Conservation (phyloP, 2,113 vertebrate genomes). For the Pterocles orientalis region DNA sequence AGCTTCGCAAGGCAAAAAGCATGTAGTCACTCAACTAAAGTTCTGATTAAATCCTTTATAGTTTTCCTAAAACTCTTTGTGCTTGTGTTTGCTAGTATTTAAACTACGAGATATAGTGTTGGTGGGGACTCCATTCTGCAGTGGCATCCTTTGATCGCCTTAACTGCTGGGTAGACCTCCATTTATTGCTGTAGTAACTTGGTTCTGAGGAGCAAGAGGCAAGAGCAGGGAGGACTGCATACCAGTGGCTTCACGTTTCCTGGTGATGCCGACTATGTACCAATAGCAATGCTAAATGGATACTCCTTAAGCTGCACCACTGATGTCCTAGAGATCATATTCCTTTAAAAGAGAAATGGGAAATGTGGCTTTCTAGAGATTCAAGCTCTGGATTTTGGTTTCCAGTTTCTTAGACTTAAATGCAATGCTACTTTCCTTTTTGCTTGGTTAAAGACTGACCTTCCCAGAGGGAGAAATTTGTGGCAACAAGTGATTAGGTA, state of each 20-base stretch:
- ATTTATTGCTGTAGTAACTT: background rate
- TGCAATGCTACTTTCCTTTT: background rate
- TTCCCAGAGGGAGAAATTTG: background rate
- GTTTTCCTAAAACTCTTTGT: background rate
- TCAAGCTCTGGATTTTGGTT: background rate
- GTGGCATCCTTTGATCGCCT: rapidly evolving
- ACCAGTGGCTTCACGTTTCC: background rate
- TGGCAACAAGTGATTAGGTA: background rate
- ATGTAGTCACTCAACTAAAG: background rate
- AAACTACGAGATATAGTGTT: background rate
- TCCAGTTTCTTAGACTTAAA: background rate
- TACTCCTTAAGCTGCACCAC: background rate
- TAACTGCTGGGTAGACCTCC: background rate
- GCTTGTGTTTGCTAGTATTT: background rate
- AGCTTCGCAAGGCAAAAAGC: background rate
- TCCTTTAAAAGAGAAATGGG: background rate
- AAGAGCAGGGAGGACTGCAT: background rate
- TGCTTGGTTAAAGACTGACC: background rate
- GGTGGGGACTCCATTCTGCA: rapidly evolving
- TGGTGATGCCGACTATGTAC: background rate
- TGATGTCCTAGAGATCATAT: background rate
- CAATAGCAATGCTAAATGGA: background rate
- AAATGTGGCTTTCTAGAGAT: background rate
- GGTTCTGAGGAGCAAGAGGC: background rate
- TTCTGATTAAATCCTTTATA: background rate